Evolutionary conservation across 37 sponge, comb jelly and placozoan species (phyloP), one percentile per base, ranked within the genome.

Genomic region (Tethya wilhelma): DNA sequence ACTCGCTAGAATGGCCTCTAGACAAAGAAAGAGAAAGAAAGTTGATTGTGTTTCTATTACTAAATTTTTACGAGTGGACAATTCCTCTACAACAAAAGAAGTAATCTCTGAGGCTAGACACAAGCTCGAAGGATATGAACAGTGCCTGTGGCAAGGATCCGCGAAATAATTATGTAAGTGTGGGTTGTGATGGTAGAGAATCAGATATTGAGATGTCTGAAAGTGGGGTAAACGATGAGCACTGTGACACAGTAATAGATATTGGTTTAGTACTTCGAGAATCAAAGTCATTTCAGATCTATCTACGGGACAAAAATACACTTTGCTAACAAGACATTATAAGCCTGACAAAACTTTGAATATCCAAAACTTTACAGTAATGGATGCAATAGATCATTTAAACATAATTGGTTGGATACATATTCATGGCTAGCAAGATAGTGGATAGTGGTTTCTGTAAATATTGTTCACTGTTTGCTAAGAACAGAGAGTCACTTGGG

Each of bases 311-410:
- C 63, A 78, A 55, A 65, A 64, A 31, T 65, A 65, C 67, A 65
- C n/a, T n/a, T n/a, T n/a, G n/a, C n/a, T n/a, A n/a, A n/a, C n/a
- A 38, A 29, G 58, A 30, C 58, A 78, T 64, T 63, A 43, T 44
- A 58, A 65, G 32, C 67, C 53, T 20, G 55, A 32, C 39, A 56
- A 60, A 42, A 25, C 23, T 79, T 79, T 67, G 25, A 41, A 26
- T 83, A 74, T 45, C 83, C 83, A 2, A 83, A 0, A 62, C 30
- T n/a, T 4, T 83, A 68, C 46, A 34, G 37, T 34, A 33, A 65
- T 63, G 75, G 67, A 36, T 83, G 83, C 67, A 77, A 84, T 11
- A 39, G 79, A 57, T 38, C 39, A 38, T 85, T 85, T 85, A 59
- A 68, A 71, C 49, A 44, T 34, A 44, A 28, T 32, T 85, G 79